Evolutionary conservation across 35 echinoderm and acorn worm species (phyloP).

Genomic region (Hemicentrotus pulcherrimus): DNA sequence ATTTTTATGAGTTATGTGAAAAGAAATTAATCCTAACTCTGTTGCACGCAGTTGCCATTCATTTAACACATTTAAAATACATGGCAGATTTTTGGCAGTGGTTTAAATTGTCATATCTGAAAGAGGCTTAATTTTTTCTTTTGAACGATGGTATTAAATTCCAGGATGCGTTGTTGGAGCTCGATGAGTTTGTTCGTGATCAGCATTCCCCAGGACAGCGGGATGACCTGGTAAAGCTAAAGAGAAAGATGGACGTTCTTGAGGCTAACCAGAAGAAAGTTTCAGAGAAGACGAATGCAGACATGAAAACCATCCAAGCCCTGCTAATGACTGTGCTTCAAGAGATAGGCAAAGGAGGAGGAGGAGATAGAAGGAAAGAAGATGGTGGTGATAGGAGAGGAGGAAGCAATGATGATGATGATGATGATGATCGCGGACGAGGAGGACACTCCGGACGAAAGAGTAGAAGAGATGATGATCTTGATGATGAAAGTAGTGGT

Average conservation of each 20-base stretch:
- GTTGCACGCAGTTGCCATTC: too few species aligned
- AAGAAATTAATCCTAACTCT: too few species aligned
- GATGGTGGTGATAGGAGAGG: slow-evolving; percentile 5
- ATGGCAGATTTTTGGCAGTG: too few species aligned
- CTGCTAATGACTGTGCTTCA: slow-evolving; percentile 58
- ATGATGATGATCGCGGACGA: background rate
- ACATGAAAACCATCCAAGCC: slow-evolving; percentile 60
- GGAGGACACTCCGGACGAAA: background rate
- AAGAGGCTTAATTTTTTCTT: background rate
- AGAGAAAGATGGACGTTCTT: background rate
- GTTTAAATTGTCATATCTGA: too few species aligned
- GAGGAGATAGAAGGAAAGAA: background rate
- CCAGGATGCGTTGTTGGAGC: slow-evolving; percentile 25
- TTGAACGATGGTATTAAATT: background rate
- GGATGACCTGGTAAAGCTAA: background rate
- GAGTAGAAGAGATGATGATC: slow-evolving; percentile 8
- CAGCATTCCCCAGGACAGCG: slow-evolving; percentile 27
- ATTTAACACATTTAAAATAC: too few species aligned
- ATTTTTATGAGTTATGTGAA: too few species aligned
- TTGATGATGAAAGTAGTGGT: background rate
- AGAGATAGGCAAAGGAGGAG: slow-evolving; percentile 16
- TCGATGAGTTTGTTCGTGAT: slow-evolving; percentile 57
- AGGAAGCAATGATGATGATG: background rate
- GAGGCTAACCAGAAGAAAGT: background rate
- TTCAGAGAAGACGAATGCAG: slow-evolving; percentile 51